Conservation (phyloP, 2,113 vertebrate genomes). For the Benitochromis conjunctus region DNA sequence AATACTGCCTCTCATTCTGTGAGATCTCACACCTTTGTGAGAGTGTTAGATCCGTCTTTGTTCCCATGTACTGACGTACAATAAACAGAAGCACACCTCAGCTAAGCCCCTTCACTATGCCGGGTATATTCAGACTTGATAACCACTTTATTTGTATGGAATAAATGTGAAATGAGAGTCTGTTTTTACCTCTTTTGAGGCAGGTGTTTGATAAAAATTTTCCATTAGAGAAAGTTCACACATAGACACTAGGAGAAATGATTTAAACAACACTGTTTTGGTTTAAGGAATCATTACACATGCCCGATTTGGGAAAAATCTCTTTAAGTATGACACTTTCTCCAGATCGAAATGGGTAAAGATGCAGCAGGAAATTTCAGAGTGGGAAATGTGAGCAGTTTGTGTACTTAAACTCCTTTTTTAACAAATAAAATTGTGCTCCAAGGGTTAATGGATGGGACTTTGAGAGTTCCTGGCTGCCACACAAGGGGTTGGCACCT, state of each 20-base stretch:
- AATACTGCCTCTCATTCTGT: neutral
- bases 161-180: neutral
- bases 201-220: neutral
- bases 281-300: neutral
- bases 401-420: neutral
- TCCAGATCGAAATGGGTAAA: neutral
- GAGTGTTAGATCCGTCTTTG: neutral
- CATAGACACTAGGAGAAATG: neutral
- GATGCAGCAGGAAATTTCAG: neutral
- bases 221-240: neutral
- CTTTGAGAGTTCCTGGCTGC: neutral
- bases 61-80: neutral
- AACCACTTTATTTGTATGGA: neutral
- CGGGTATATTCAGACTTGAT: neutral
- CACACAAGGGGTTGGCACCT: neutral
- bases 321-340: neutral
- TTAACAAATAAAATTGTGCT: neutral
- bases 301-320: neutral
- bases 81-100: neutral
- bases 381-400: neutral
- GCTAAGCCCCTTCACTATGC: neutral
- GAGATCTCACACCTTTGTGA: neutral
- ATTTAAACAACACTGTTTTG: neutral
- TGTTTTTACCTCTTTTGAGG: neutral
- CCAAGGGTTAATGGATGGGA: neutral